A percentile compares a stretch with the other conserved stretches of the same genome.
These are phyloP conservation scores for Drosophila merina DNA, from an alignment of 2,888 invertebrate genomes.

Conservation along the genomic window DNA sequence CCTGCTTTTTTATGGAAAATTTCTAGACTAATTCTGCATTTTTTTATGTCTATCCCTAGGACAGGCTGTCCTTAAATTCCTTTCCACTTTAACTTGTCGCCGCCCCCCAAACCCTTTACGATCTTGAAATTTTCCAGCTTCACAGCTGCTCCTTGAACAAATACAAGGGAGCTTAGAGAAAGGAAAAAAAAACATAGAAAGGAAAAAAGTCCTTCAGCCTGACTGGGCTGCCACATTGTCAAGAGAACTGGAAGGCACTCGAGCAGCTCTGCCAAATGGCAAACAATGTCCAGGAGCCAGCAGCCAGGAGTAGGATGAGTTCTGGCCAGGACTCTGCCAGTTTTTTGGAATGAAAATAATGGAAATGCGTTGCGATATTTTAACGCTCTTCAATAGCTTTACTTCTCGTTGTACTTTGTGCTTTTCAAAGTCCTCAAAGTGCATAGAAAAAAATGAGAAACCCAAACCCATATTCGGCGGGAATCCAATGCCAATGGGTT, in stretches of 20 bases:
- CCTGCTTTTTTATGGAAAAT: neutral
- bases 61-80: too few species aligned
- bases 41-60: neutral
- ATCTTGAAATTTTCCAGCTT: constrained; percentile 33
- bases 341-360: constrained; percentile 2
- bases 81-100: neutral
- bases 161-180: neutral
- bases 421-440: neutral
- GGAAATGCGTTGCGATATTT: constrained; percentile 31
- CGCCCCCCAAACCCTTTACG: neutral
- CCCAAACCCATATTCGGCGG: constrained; percentile 6
- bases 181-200: neutral
- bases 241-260: constrained; percentile 36
- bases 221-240: constrained; percentile 44
- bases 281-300: constrained; percentile 55
- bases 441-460: too few species aligned
- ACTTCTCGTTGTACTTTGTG: neutral
- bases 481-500: constrained; percentile 27
- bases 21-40: neutral
- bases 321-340: neutral
- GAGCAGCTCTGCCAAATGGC: constrained; percentile 51
- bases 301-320: neutral
- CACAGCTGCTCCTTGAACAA: constrained; percentile 8
- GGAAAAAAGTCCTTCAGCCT: constrained; percentile 11
- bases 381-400: constrained; percentile 19